These are phyloP conservation scores for Drepanosiphum platanoidis DNA, from an alignment of 2,888 invertebrate species.

Conservation along the genomic window DNA sequence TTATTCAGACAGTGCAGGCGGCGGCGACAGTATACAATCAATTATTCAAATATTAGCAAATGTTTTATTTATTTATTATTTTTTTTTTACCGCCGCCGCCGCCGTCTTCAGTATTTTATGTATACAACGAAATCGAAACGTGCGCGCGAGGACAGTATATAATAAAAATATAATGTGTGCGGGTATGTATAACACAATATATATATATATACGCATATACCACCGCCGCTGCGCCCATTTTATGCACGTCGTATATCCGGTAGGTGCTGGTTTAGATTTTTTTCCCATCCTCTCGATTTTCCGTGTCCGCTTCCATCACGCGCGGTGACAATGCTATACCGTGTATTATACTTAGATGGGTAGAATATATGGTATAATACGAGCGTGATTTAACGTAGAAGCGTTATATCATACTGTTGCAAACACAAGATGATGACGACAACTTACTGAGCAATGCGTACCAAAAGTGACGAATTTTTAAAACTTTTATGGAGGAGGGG, in stretches of 20 bases:
- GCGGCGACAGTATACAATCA: slow-evolving; percentile 35
- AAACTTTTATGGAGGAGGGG: no score
- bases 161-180: neutral
- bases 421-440: no score
- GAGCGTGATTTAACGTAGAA: no score
- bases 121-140: slow-evolving; percentile 45
- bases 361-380: no score
- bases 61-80: neutral
- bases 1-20: slow-evolving; percentile 27
- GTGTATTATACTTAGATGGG: no score
- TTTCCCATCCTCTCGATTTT: neutral
- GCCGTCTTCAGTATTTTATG: no score
- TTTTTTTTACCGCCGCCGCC: neutral
- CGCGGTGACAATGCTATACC: neutral
- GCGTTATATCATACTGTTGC: no score
- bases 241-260: neutral
- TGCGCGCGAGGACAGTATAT: neutral
- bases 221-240: slow-evolving; percentile 10
- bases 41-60: slow-evolving; percentile 43
- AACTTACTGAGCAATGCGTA: no score
- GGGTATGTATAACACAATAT: neutral
- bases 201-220: neutral
- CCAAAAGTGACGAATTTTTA: no score
- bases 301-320: neutral
- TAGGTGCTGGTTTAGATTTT: neutral